Evolutionary conservation across 2,888 invertebrate genomes (phyloP), one percentile per base, ranked within the genome.

Genomic region (Drosophila mulleri): DNA sequence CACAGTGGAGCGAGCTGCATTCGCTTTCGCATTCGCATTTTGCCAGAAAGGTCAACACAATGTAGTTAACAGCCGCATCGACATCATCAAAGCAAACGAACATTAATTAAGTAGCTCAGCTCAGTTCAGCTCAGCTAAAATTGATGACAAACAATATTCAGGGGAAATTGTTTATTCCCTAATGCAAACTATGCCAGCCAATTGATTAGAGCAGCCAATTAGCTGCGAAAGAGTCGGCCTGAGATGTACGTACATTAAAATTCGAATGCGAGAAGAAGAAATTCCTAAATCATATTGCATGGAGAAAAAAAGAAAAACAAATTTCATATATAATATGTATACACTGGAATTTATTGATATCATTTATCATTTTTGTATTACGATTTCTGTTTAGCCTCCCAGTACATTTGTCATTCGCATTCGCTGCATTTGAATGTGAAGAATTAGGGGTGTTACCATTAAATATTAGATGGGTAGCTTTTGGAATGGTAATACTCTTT

Each of bases 11-110:
- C 84, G 69, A 81, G 82, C 72, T 81, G 89, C 89, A 89, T 75
- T 83, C 71, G 66, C 79, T 26, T 48, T 48, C 48, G 29, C 48
- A 32, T 50, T 50, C 50, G 32, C 50, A 50, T 50, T 83, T 87
- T 60, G 64, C 75, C 59, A 75, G 41, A 87, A 83, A 83, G 83
- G 83, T 83, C 83, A 83, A 87, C 86, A 82, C 72, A 85, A 73
- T 73, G 62, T 53, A 56, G 45, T 26, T 39, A 57, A 29, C 58
- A 41, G 60, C 52, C 53, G 45, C 57, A 26, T 57, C 62, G 68
- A 50, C 73, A 61, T 78, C 78, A 75, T 65, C 73, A 83, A 77
- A 79, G 81, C 78, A 72, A 88, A 89, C 82, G 42, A 78, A 86
- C 89, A 84, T 88, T 84, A 83, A 83, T 88, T 83, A 88, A 83